phyloP scores from a whole-genome alignment of 2,888 invertebrate genomes.

The Drosophila subquinaria region DNA sequence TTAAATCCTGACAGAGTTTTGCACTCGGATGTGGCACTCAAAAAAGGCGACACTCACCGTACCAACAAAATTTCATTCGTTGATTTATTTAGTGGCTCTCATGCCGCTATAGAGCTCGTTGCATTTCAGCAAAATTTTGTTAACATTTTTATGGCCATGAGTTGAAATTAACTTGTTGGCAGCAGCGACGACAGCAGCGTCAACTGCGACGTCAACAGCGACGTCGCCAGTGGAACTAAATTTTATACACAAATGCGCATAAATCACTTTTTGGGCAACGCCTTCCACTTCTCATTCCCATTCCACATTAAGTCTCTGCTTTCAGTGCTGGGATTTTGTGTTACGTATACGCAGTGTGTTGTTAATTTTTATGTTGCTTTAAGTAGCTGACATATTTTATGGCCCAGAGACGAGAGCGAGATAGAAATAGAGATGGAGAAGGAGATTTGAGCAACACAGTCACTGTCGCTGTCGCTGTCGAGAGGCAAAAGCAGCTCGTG shows the following conservation, averaged over 20 bases:
- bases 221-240: slow-evolving; percentile 41
- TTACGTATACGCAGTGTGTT: slow-evolving; percentile 62
- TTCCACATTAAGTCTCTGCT: slow-evolving; percentile 7
- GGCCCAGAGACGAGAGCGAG: slow-evolving; percentile 23
- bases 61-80: slow-evolving; percentile 45
- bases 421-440: slow-evolving; percentile 7
- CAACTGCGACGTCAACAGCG: not conserved
- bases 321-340: slow-evolving; percentile 19
- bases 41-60: slow-evolving; percentile 7
- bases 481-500: not conserved
- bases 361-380: slow-evolving; percentile 65
- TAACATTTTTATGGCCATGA: slow-evolving; percentile 63
- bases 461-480: too few relatives aligned
- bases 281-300: not conserved
- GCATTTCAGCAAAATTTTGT: slow-evolving; percentile 57
- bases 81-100: slow-evolving; percentile 63
- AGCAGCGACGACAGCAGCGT: not conserved
- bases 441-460: slow-evolving; percentile 12
- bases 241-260: slow-evolving; percentile 60
- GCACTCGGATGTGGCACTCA: slow-evolving; percentile 22
- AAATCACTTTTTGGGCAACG: slow-evolving; percentile 51
- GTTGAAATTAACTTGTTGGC: slow-evolving; percentile 62
- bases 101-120: slow-evolving; percentile 12
- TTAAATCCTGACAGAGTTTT: slow-evolving; percentile 31
- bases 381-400: slow-evolving; percentile 67